A percentile compares a stretch with the other conserved stretches of the same genome.
phyloP scores from a whole-genome alignment of 2,888 invertebrate species.

The Calameuta filiformis region DNA sequence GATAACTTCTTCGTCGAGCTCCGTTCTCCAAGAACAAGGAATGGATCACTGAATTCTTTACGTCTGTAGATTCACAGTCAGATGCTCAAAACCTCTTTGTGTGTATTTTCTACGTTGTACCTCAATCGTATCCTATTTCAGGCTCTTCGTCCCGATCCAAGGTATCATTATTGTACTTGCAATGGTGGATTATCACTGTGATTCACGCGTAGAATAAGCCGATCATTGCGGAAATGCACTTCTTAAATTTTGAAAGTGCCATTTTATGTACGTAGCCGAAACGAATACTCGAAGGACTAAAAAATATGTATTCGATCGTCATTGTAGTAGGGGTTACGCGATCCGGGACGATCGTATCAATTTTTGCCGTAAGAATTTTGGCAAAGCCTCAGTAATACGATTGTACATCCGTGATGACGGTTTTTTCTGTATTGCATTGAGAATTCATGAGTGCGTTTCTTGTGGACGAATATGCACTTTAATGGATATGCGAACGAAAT shows the following conservation, averaged over 20 bases:
- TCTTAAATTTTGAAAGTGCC: constrained; percentile 21
- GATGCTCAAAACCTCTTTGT: not conserved
- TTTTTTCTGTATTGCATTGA: not conserved
- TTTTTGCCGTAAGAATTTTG: not conserved
- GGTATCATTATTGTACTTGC: not conserved
- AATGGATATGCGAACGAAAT: not conserved
- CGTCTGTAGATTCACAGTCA: not conserved
- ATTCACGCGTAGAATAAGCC: constrained; percentile 10
- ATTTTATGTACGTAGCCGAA: constrained; percentile 11
- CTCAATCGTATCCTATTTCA: not conserved
- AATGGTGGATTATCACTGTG: not conserved
- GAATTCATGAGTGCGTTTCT: not conserved
- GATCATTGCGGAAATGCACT: constrained; percentile 25
- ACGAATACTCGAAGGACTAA: constrained; percentile 1
- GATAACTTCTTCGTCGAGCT: not conserved
- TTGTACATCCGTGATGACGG: not conserved
- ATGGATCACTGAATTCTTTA: not conserved
- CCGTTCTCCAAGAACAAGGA: not conserved
- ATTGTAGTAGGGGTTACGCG: not conserved
- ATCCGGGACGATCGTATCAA: not conserved
- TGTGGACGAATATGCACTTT: not conserved
- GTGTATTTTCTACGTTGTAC: too few species aligned
- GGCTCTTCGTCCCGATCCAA: not conserved
- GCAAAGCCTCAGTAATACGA: not conserved
- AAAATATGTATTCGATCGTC: not conserved